Percentiles rank a stretch among this genome's conserved stretches.
phyloP scores from a whole-genome alignment of 2,113 vertebrate genomes.

The Nesoenas mayeri region DNA sequence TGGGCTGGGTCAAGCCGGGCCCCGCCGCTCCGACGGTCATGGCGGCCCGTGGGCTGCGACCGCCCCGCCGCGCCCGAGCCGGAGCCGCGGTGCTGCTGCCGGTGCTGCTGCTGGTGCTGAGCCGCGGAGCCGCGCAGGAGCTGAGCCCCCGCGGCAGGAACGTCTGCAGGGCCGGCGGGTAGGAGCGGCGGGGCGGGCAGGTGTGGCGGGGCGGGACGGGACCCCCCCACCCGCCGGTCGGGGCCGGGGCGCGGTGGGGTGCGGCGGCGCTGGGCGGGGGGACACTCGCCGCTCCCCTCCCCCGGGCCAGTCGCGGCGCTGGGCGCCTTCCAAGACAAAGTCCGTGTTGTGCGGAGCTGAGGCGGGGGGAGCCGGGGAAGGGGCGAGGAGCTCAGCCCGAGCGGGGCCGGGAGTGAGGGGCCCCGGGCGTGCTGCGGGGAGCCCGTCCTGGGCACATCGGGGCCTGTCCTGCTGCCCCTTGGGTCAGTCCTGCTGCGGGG shows the following conservation, averaged over 20 bases:
- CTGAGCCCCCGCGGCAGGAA: constrained; percentile 69
- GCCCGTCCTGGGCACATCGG: neutral
- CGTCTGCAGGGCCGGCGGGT: constrained; percentile 67
- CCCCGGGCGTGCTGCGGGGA: neutral
- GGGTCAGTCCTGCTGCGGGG: neutral
- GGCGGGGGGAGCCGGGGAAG: neutral
- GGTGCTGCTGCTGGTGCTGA: neutral
- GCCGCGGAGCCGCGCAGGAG: constrained; percentile 53
- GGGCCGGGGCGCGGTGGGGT: too few relatives aligned
- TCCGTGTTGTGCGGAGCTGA: neutral
- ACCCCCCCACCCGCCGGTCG: neutral
- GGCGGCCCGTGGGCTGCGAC: neutral
- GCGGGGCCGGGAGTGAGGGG: neutral
- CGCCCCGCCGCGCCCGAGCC: neutral
- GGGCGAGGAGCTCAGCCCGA: neutral
- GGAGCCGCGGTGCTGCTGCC: neutral
- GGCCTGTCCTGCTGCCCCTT: neutral
- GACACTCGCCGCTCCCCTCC: neutral
- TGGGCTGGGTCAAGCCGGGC: neutral
- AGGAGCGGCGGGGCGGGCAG: neutral
- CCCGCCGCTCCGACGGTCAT: neutral
- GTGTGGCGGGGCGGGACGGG: neutral
- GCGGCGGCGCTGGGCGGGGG: too few relatives aligned
- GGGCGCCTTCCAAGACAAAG: constrained; percentile 20
- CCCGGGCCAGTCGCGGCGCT: neutral